phyloP scores from a whole-genome alignment of 2,113 vertebrate genomes.

The Fregetta grallaria region DNA sequence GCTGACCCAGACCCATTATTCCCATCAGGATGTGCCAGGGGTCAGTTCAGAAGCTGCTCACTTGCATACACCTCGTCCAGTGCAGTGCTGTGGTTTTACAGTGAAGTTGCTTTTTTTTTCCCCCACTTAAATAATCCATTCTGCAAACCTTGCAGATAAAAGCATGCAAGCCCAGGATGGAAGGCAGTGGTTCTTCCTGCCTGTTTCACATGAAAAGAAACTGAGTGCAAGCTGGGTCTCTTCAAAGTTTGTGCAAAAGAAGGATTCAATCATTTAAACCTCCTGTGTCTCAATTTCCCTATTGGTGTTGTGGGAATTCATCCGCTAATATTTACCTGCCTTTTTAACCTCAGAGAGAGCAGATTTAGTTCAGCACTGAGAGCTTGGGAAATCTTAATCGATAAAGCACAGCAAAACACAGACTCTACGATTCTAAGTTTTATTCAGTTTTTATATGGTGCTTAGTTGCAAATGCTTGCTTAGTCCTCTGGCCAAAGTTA shows the following conservation, averaged over 20 bases:
- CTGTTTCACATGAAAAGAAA: not conserved
- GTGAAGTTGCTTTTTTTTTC: not conserved
- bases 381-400: not conserved
- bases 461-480: not conserved
- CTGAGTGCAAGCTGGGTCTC: fast-evolving
- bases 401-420: not conserved
- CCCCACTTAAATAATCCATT: not conserved
- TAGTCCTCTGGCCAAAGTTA: not conserved
- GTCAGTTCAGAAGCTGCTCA: not conserved
- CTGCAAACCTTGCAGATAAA: not conserved
- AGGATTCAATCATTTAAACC: not conserved
- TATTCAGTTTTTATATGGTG: not conserved
- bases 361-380: not conserved
- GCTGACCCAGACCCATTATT: not conserved
- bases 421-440: not conserved
- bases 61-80: not conserved
- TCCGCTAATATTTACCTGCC: not conserved
- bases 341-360: not conserved
- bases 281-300: not conserved
- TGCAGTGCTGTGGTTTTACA: not conserved
- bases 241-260: not conserved
- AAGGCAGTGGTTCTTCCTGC: not conserved
- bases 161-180: not conserved
- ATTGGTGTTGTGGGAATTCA: not conserved
- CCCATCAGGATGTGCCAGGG: fast-evolving